phyloP scores from a whole-genome alignment of 2,797 vertebrate genomes.

The Gallinago nigripennis region DNA sequence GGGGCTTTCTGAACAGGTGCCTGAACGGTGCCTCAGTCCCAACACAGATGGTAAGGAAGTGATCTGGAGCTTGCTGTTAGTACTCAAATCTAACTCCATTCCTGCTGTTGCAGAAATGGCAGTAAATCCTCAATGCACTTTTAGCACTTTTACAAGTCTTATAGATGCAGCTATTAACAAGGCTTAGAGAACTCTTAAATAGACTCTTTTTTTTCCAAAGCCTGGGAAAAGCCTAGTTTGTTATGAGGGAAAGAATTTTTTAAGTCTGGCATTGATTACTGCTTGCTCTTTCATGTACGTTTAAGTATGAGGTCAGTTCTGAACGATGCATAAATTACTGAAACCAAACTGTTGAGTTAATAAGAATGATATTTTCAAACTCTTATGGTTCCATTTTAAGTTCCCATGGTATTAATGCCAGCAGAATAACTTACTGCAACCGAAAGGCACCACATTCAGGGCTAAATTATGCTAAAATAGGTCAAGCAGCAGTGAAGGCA shows the following conservation, averaged over 20 bases:
- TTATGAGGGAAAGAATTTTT: background rate
- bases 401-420: conserved; percentile 31
- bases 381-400: conserved; percentile 14
- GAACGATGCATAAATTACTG: conserved; percentile 35
- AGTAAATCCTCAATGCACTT: background rate
- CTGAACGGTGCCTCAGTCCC: background rate
- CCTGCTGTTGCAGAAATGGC: background rate
- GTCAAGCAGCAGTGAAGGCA: conserved; percentile 67
- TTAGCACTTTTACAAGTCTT: background rate
- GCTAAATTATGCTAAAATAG: conserved; percentile 71
- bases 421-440: conserved; percentile 27
- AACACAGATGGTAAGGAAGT: background rate
- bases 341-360: conserved; percentile 46
- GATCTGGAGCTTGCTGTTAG: background rate
- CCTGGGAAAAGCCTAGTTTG: background rate
- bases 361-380: conserved; percentile 48
- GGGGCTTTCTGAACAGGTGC: background rate
- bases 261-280: conserved; percentile 16
- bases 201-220: background rate
- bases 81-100: background rate
- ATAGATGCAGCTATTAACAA: background rate
- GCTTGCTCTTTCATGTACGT: background rate
- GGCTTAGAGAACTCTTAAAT: background rate
- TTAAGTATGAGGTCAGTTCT: conserved; percentile 33
- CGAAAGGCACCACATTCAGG: background rate